Conservation (phyloP, 2,113 vertebrate species). For the Rhineura floridana region DNA sequence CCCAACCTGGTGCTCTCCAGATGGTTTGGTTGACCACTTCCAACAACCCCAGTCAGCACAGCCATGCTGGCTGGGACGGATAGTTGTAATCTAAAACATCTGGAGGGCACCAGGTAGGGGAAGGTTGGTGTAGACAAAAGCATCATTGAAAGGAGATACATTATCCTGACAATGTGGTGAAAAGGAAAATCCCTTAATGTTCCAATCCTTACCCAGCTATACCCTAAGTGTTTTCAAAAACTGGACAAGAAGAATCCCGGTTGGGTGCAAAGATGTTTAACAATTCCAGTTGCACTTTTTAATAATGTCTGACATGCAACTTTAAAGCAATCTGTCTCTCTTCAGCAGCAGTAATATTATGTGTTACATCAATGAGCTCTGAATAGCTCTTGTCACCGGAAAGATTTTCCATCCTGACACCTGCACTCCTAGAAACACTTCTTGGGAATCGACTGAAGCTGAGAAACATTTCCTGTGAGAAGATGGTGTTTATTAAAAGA, state of each 20-base stretch:
- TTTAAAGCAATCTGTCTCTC: slow-evolving; percentile 26
- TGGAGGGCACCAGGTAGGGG: too few relatives aligned
- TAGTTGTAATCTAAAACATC: too few relatives aligned
- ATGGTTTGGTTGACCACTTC: too few relatives aligned
- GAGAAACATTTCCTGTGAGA: slow-evolving; percentile 6
- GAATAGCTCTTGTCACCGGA: slow-evolving; percentile 13
- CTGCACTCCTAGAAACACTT: background rate
- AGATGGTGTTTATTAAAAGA: slow-evolving; percentile 13
- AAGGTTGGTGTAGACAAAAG: background rate
- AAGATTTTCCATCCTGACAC: slow-evolving; percentile 19
- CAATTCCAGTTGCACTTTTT: slow-evolving; percentile 17
- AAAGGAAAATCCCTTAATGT: slow-evolving; percentile 19
- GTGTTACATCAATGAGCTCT: slow-evolving; percentile 22
- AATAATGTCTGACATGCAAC: slow-evolving; percentile 39
- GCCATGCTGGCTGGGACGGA: too few relatives aligned
- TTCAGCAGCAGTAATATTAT: slow-evolving; percentile 20
- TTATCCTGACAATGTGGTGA: background rate
- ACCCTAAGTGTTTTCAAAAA: background rate
- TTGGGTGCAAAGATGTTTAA: slow-evolving; percentile 13
- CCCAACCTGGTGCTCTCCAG: too few relatives aligned
- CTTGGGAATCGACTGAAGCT: background rate
- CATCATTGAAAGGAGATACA: background rate
- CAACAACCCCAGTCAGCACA: too few relatives aligned
- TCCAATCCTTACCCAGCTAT: background rate
- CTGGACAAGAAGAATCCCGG: background rate